A percentile compares a stretch with the other conserved stretches of the same genome.
Conservation (phyloP, 2,888 invertebrate genomes). For the Mechanitis mazaeus region DNA sequence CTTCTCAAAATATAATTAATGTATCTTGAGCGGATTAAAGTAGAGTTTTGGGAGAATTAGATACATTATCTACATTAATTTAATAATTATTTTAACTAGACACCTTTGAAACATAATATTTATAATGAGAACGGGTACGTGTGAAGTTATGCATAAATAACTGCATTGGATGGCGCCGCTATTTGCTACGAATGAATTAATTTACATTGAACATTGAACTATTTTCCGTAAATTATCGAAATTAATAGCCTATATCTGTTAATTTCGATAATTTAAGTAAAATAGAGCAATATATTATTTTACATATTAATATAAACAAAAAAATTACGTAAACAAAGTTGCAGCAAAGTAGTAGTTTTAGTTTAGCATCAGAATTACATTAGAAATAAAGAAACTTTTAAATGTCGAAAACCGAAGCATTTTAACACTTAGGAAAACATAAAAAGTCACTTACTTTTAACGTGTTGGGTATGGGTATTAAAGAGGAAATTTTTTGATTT, state of each 20-base stretch:
- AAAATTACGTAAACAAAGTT: too few relatives aligned
- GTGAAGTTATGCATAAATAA: constrained; percentile 24
- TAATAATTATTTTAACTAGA: too few relatives aligned
- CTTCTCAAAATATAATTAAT: constrained; percentile 3
- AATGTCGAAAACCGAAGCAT: not conserved
- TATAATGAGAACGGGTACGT: constrained; percentile 2
- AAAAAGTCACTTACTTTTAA: constrained; percentile 5
- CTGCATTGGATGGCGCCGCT: not conserved
- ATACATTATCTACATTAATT: too few relatives aligned
- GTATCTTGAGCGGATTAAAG: too few relatives aligned
- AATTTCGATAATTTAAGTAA: too few relatives aligned
- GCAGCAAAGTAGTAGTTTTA: too few relatives aligned
- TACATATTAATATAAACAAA: not conserved
- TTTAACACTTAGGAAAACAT: constrained; percentile 2
- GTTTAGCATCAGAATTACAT: not conserved
- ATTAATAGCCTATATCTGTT: not conserved
- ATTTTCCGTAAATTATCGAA: too few relatives aligned
- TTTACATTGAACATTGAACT: not conserved
- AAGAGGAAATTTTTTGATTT: constrained; percentile 4
- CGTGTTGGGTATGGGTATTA: not conserved
- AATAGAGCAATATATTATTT: not conserved
- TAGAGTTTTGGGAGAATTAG: too few relatives aligned
- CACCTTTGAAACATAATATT: too few relatives aligned
- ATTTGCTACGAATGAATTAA: not conserved
- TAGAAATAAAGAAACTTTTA: constrained; percentile 1